A percentile compares a stretch with the other conserved stretches of the same genome.
Conservation (phyloP, 1,140 invertebrate genomes). For the Oscheius sp. region DNA sequence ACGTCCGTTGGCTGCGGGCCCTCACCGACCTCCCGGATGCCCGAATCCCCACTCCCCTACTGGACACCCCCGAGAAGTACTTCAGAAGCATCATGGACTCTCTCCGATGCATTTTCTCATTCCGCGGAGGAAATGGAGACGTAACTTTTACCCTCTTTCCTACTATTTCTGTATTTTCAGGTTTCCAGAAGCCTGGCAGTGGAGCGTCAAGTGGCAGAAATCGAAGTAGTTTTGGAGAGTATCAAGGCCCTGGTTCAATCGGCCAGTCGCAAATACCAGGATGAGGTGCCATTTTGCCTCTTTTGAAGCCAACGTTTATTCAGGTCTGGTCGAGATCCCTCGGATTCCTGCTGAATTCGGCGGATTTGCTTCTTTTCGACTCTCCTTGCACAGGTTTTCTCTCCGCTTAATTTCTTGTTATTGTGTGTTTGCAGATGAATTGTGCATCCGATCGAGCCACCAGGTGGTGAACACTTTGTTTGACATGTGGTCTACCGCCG, state of each 20-base stretch:
- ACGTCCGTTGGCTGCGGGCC: constrained; percentile 36
- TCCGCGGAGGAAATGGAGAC: constrained; percentile 5
- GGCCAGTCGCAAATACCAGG: constrained; percentile 37
- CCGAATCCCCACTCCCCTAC: constrained; percentile 29
- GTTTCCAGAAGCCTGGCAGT: constrained; percentile 22
- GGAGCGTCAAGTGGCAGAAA: constrained; percentile 28
- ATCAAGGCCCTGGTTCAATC: constrained; percentile 25
- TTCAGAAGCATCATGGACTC: constrained; percentile 43
- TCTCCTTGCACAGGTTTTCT: constrained; percentile 22
- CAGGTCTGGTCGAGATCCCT: constrained; percentile 38
- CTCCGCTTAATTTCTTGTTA: neutral
- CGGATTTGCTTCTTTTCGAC: constrained; percentile 34
- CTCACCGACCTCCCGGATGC: constrained; percentile 28
- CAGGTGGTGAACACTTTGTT: constrained; percentile 43
- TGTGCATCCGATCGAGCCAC: constrained; percentile 26
- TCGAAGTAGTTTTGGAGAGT: constrained; percentile 27
- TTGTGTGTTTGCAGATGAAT: constrained; percentile 16
- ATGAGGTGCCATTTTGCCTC: constrained; percentile 20
- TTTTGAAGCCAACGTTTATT: neutral
- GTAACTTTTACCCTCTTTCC: neutral
- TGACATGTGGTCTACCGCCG: constrained; percentile 51
- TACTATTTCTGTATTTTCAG: neutral
- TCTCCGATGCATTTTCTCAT: constrained; percentile 34
- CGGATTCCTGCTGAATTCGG: constrained; percentile 32
- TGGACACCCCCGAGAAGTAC: constrained; percentile 40